Evolutionary conservation across 1,140 invertebrate genomes (phyloP).

Genomic region (Meteorus sp.): DNA sequence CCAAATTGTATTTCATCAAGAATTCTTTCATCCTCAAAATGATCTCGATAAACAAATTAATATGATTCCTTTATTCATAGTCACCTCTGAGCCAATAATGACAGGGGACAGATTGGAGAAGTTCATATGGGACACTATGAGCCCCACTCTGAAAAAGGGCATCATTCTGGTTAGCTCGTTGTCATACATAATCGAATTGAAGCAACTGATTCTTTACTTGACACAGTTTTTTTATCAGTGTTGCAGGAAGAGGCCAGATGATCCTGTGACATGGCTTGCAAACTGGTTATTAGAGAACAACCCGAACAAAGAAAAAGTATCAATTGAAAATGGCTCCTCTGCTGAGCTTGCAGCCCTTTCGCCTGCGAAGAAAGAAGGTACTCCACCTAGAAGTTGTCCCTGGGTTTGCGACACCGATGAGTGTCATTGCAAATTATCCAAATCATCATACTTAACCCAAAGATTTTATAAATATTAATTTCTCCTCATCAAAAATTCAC

Average conservation of each 20-base stretch:
- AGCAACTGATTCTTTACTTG: too few relatives aligned
- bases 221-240: neutral
- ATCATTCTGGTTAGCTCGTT: neutral
- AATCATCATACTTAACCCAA: too few relatives aligned
- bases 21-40: neutral
- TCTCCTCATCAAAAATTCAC: too few relatives aligned
- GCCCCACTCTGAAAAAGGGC: too few relatives aligned
- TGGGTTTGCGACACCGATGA: too few relatives aligned
- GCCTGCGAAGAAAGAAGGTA: neutral
- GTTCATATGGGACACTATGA: too few relatives aligned
- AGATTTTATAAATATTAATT: too few relatives aligned
- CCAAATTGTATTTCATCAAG: neutral
- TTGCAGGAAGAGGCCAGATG: neutral
- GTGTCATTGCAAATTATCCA: too few relatives aligned
- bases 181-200: neutral
- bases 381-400: neutral
- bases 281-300: neutral
- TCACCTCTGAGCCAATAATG: too few relatives aligned
- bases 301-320: neutral
- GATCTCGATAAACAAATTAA: neutral
- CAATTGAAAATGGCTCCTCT: neutral
- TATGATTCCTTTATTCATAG: neutral
- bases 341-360: neutral
- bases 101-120: too few relatives aligned
- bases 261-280: neutral